phyloP scores from a whole-genome alignment of 2,113 vertebrate genomes.

The Microcebus lehilahytsara region DNA sequence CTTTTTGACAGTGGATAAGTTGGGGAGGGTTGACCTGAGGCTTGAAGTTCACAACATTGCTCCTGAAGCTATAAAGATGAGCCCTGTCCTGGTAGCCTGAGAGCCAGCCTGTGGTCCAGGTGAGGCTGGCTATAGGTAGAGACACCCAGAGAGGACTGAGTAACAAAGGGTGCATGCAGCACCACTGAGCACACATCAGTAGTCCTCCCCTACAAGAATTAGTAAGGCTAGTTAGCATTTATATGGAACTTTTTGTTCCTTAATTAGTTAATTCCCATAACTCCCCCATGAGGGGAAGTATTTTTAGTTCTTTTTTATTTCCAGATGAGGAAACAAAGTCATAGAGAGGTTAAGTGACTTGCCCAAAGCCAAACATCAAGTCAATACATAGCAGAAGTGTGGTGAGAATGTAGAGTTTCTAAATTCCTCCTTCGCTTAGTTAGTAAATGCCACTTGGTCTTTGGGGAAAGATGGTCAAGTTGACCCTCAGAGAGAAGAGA shows the following conservation, averaged over 20 bases:
- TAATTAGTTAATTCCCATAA: constrained; percentile 55
- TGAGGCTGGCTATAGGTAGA: neutral
- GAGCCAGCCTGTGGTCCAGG: neutral
- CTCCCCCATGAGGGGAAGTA: neutral
- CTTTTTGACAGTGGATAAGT: neutral
- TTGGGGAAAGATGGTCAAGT: neutral
- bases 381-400: neutral
- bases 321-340: constrained; percentile 44
- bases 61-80: neutral
- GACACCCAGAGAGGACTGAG: neutral
- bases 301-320: constrained; percentile 62
- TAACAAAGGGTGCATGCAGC: neutral
- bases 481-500: neutral
- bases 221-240: constrained; percentile 59
- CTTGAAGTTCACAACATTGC: neutral
- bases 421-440: neutral
- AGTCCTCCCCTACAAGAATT: neutral
- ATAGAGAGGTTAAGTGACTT: constrained; percentile 24
- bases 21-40: neutral
- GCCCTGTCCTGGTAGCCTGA: neutral
- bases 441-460: neutral
- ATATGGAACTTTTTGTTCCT: constrained; percentile 43
- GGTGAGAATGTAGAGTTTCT: neutral
- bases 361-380: constrained; percentile 33
- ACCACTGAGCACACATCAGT: neutral